Percentiles rank a stretch among this genome's conserved stretches.
Conservation (phyloP, 1,140 invertebrate species). For the Fragariocoptes setiger region DNA sequence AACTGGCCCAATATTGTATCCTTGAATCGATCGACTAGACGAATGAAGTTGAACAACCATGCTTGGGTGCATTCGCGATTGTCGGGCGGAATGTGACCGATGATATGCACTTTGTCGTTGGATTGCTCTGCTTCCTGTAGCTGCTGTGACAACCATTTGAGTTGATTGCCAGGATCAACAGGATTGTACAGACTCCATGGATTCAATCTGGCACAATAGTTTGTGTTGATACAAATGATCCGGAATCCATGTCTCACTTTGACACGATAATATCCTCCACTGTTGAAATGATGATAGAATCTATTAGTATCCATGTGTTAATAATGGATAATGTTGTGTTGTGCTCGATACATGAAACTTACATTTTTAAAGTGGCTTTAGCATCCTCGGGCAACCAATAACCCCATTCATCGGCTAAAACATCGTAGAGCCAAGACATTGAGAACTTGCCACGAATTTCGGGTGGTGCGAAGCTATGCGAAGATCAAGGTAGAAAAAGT, state of each 20-base stretch:
- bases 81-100: conserved; percentile 91
- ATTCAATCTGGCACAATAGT: conserved; percentile 79
- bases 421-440: conserved; percentile 68
- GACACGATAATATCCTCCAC: conserved; percentile 64
- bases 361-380: conserved; percentile 37
- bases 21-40: conserved; percentile 55
- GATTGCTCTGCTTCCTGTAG: conserved; percentile 68
- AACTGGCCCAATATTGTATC: conserved; percentile 67
- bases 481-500: background rate
- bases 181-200: conserved; percentile 27
- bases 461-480: conserved; percentile 50
- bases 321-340: background rate
- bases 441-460: conserved; percentile 47
- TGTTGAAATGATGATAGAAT: no score
- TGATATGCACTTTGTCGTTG: conserved; percentile 76
- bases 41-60: conserved; percentile 68
- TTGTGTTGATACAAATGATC: conserved; percentile 65
- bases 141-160: conserved; percentile 80
- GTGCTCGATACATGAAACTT: conserved; percentile 6
- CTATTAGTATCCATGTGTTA: no score
- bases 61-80: conserved; percentile 61
- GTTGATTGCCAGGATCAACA: conserved; percentile 69
- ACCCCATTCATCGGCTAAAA: conserved; percentile 50
- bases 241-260: conserved; percentile 53
- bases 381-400: conserved; percentile 57